phyloP scores from a whole-genome alignment of 2,888 invertebrate species.

The Gonocerus acuteangulatus region DNA sequence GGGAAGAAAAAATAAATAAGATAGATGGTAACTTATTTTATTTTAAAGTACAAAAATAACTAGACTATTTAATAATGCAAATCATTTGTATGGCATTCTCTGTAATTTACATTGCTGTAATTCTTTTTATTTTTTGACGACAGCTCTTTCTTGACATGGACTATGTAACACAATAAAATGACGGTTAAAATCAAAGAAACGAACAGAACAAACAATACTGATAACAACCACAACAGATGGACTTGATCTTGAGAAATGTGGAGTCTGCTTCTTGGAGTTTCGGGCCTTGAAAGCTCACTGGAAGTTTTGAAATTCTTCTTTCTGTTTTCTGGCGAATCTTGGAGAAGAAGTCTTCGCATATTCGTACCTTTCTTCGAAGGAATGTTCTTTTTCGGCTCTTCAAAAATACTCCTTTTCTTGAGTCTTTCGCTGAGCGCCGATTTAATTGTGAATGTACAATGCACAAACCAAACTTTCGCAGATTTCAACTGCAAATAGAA shows the following conservation, averaged over 20 bases:
- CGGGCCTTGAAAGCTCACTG: neutral
- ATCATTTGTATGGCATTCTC: neutral
- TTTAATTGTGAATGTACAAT: conserved; percentile 31
- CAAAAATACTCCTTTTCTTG: neutral
- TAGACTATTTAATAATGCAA: neutral
- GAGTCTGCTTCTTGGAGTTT: neutral
- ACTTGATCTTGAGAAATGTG: neutral
- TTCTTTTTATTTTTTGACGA: neutral
- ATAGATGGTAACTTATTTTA: neutral
- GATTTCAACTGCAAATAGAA: conserved; percentile 21
- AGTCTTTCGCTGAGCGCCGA: neutral
- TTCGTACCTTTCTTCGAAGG: neutral
- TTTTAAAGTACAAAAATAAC: neutral
- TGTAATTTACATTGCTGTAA: neutral
- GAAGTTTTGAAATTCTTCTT: no score
- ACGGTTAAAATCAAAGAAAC: neutral
- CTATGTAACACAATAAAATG: neutral
- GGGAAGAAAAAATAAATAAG: no score
- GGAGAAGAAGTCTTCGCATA: neutral
- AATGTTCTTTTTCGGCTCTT: neutral
- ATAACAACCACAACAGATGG: neutral
- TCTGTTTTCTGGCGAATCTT: neutral
- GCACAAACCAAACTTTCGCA: conserved; percentile 30
- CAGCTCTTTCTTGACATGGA: neutral
- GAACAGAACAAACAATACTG: neutral